Conservation (phyloP, 2,888 invertebrate species). For the Hylaea fasciaria region DNA sequence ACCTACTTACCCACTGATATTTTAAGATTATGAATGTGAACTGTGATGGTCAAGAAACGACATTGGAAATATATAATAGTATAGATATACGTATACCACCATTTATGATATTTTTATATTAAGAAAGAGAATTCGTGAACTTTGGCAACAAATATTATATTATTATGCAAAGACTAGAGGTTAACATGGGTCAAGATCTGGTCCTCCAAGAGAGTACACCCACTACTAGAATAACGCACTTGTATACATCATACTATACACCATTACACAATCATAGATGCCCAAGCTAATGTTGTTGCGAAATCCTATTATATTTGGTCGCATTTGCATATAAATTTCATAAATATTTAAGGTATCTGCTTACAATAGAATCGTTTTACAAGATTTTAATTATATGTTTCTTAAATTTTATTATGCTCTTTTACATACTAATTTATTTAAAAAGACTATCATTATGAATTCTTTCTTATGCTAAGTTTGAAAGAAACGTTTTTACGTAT, state of each 20-base stretch:
- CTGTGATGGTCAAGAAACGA: no score
- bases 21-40: no score
- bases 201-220: slow-evolving; percentile 21
- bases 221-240: neutral
- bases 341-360: slow-evolving; percentile 17
- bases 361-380: slow-evolving; percentile 27
- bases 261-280: neutral
- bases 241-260: neutral
- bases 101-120: no score
- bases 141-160: no score
- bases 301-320: slow-evolving; percentile 24
- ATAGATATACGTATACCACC: no score
- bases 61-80: neutral
- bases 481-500: no score
- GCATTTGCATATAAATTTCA: slow-evolving; percentile 26
- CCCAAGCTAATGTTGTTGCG: slow-evolving; percentile 3
- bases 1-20: no score
- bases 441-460: no score
- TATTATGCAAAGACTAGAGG: neutral
- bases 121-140: no score
- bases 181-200: slow-evolving; percentile 25
- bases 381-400: slow-evolving; percentile 12
- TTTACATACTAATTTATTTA: slow-evolving; percentile 8
- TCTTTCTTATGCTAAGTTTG: no score
- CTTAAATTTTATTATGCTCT: slow-evolving; percentile 15